These are phyloP conservation scores for Strigops habroptila DNA, from an alignment of 2,113 vertebrate species.

Conservation along the genomic window DNA sequence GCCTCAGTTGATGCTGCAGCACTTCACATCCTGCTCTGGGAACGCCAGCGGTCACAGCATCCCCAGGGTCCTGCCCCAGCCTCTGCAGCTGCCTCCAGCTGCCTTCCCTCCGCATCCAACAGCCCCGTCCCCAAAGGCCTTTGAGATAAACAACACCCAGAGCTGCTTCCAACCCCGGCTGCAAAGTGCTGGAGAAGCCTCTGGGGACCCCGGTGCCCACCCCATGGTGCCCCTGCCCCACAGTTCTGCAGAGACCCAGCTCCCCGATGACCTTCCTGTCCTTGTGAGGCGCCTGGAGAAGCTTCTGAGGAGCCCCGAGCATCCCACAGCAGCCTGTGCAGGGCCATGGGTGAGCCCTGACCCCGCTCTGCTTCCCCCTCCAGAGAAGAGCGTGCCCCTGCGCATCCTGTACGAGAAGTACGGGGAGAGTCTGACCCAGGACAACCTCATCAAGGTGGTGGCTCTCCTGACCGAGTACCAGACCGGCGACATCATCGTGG, in stretches of 20 bases:
- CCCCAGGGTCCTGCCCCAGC: neutral
- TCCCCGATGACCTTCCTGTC: rapidly evolving
- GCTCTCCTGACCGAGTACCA: conserved; percentile 78
- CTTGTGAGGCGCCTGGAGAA: neutral
- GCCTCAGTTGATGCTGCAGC: neutral
- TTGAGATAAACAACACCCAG: neutral
- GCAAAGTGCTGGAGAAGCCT: neutral
- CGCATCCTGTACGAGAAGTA: conserved; percentile 85
- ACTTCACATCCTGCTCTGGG: rapidly evolving
- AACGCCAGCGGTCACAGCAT: neutral
- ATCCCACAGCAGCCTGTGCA: neutral
- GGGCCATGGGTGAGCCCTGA: neutral
- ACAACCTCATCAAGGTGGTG: conserved; percentile 87
- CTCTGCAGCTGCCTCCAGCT: neutral
- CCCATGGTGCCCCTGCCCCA: neutral
- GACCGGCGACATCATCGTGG: conserved; percentile 50
- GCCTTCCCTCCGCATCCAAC: neutral
- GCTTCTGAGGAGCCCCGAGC: neutral
- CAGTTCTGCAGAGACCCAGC: neutral
- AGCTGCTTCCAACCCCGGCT: neutral
- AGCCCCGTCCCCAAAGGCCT: neutral
- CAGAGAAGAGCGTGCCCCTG: conserved; percentile 82
- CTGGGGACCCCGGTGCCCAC: too few species aligned
- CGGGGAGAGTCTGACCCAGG: conserved; percentile 73
- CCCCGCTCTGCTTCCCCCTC: neutral